A percentile compares a stretch with the other conserved stretches of the same genome.
These are phyloP conservation scores for Anarhynchus alexandrinus DNA, from an alignment of 2,113 vertebrate species.

Conservation along the genomic window DNA sequence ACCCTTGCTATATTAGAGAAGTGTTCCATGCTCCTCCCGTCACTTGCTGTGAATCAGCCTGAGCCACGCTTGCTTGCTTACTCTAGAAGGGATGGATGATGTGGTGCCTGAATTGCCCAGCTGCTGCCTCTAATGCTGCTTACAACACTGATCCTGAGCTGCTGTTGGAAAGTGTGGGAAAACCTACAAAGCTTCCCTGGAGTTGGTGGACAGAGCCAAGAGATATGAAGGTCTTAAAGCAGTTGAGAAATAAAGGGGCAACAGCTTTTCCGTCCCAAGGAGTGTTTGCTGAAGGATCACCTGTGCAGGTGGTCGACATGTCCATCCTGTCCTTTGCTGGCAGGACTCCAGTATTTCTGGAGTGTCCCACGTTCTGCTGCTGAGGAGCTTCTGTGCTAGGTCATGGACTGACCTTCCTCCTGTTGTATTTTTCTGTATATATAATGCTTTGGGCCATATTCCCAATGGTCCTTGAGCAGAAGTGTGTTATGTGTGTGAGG, in stretches of 20 bases:
- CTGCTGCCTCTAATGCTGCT: background rate
- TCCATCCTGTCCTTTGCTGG: constrained; percentile 1
- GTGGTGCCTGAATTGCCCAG: background rate
- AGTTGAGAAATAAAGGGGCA: background rate
- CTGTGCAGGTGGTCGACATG: background rate
- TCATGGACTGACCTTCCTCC: constrained; percentile 7
- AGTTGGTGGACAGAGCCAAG: background rate
- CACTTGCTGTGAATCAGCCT: background rate
- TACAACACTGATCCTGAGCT: background rate
- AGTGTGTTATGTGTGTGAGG: background rate
- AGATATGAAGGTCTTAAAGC: background rate
- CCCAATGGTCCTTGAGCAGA: constrained; percentile 7
- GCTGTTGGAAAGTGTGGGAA: background rate
- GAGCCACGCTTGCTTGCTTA: background rate
- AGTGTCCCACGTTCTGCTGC: background rate
- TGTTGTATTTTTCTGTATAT: constrained; percentile 30
- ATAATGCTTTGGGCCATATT: background rate
- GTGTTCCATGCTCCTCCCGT: background rate
- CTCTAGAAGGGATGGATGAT: background rate
- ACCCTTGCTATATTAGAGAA: background rate
- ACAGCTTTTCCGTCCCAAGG: background rate
- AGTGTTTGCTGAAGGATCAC: background rate
- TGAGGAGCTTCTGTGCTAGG: constrained; percentile 36
- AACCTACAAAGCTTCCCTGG: background rate
- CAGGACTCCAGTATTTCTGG: background rate